A percentile compares a stretch with the other conserved stretches of the same genome.
phyloP scores from a whole-genome alignment of 2,113 vertebrate genomes.

The Sinocyclocheilus anshuiensis region DNA sequence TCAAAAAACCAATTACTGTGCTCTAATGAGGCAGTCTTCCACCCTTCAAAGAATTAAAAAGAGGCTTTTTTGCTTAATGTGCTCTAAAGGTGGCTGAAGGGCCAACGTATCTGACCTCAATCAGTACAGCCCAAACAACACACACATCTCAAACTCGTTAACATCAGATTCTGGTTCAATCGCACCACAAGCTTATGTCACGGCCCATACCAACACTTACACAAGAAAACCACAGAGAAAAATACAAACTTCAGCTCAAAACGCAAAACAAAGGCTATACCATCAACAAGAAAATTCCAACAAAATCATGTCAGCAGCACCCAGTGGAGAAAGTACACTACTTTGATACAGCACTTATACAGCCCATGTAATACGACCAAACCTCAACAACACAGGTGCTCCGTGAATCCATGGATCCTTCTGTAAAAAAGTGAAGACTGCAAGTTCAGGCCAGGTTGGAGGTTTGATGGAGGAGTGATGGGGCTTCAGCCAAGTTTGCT shows the following conservation, averaged over 20 bases:
- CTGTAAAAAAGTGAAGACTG: neutral
- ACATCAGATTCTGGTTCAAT: neutral
- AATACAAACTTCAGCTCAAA: neutral
- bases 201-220: neutral
- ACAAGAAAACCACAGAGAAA: neutral
- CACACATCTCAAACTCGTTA: neutral
- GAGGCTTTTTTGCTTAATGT: neutral
- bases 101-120: constrained; percentile 11
- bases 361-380: neutral
- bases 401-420: neutral
- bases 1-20: constrained; percentile 24
- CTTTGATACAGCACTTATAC: neutral
- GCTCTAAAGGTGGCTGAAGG: neutral
- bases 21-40: constrained; percentile 9
- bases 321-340: neutral
- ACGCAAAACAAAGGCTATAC: neutral
- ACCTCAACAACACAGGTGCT: neutral
- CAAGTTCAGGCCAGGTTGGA: neutral
- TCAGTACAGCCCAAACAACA: neutral
- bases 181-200: neutral
- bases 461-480: constrained; percentile 4
- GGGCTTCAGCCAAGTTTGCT: constrained; percentile 19
- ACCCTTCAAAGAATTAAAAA: constrained; percentile 19
- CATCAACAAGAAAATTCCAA: neutral
- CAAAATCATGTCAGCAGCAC: neutral